Evolutionary conservation across 2,797 vertebrate species (phyloP), one percentile per base, ranked within the genome.

Genomic region (Sitta carolinensis): DNA sequence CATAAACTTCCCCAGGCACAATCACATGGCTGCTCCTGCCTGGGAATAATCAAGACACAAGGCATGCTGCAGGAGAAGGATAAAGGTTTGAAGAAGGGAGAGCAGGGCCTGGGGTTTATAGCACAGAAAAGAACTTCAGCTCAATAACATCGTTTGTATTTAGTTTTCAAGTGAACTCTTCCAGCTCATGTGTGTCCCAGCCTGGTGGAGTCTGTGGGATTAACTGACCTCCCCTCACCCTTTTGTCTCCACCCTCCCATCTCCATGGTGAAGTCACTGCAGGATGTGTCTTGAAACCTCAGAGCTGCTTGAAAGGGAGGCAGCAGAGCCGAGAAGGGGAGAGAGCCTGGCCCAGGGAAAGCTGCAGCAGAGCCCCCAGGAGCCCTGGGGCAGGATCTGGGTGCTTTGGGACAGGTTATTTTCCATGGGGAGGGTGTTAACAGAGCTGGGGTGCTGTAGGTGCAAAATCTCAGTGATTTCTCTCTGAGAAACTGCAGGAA

Each of bases 151-250:
- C 1, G 29, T 36, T 93, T 81, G 79, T 94, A 38, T 96, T 97
- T 97, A 85, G 88, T 93, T 98, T 98, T 95, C 96, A 98, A 98
- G 98, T 98, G 95, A 98, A 98, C 98, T 98, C 96, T 92, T 96
- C 76, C 67, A 84, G 83, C 54, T 91, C 90, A 89, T 98, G 98
- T 98, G 97, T 97, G 91, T 97, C 97, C 98, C 96, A 98, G 98
- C 97, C 98, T 98, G 98, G 93, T 96, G 61, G 89, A 96, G 96
- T 98, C 96, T 96, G 97, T 97, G 97, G 98, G 98, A 98, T 99
- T 98, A 98, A 98, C 55, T 98, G 98, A 98, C 98, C 98, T 97
- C 96, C 95, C 93, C 96, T 96, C 94, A 76, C 82, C 74, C 62
- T 64, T 93, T 92, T 94, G 42, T 97, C 87, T 97, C 77, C 91